phyloP scores from a whole-genome alignment of 2,888 invertebrate species.

The Caenorhabditis sp. region DNA sequence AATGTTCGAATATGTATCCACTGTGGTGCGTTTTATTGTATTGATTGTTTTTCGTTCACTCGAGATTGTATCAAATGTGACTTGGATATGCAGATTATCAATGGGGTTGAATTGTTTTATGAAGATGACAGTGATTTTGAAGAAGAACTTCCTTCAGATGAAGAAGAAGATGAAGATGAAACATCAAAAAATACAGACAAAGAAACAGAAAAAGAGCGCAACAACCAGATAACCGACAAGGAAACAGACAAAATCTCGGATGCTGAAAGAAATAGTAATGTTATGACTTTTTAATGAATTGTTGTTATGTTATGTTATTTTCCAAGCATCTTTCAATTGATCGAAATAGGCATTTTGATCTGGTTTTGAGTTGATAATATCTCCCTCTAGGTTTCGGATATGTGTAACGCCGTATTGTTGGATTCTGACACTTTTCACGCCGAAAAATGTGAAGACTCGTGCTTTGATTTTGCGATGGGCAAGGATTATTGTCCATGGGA shows the following conservation, averaged over 20 bases:
- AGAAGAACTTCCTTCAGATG: not conserved
- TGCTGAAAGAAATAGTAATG: not conserved
- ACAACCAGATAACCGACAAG: no score
- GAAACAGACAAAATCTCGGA: not conserved
- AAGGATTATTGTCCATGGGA: not conserved
- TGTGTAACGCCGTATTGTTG: not conserved
- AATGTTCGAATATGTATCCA: constrained; percentile 58
- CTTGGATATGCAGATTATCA: constrained; percentile 45
- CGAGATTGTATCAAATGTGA: constrained; percentile 38
- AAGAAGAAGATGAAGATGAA: not conserved
- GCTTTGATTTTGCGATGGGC: not conserved
- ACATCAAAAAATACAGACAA: no score
- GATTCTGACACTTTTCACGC: not conserved
- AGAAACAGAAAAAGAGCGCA: no score
- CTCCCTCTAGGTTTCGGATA: not conserved
- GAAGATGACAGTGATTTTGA: constrained; percentile 21
- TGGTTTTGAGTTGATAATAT: not conserved
- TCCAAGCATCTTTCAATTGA: not conserved
- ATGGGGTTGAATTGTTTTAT: constrained; percentile 37
- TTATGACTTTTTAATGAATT: not conserved
- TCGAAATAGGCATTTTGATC: not conserved
- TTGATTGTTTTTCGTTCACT: constrained; percentile 54
- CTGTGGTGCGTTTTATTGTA: constrained; percentile 60
- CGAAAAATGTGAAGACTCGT: not conserved
- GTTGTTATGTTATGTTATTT: not conserved